phyloP scores from a whole-genome alignment of 2,888 invertebrate genomes.

The Neoaliturus tenellus region DNA sequence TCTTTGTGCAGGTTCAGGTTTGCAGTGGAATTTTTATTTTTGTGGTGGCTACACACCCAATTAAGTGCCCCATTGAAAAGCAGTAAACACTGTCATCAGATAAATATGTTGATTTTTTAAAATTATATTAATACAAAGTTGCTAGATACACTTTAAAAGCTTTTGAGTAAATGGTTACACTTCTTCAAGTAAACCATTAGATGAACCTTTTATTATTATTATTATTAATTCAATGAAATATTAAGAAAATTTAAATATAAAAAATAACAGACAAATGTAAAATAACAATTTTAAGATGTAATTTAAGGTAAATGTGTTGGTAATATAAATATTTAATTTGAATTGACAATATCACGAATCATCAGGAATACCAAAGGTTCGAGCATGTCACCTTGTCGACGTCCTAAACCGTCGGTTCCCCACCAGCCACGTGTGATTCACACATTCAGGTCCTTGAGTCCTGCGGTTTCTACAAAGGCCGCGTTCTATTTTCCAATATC shows the following conservation, averaged over 20 bases:
- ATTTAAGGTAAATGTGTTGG: too few relatives aligned
- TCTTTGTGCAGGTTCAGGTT: conserved; percentile 4
- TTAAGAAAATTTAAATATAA: too few relatives aligned
- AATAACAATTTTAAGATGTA: too few relatives aligned
- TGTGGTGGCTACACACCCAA: not conserved
- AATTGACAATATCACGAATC: not conserved
- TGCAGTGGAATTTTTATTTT: not conserved
- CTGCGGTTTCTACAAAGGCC: not conserved
- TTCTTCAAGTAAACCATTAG: too few relatives aligned
- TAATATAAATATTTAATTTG: too few relatives aligned
- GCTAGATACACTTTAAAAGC: too few relatives aligned
- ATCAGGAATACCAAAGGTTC: not conserved
- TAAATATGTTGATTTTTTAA: too few relatives aligned
- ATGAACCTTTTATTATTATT: too few relatives aligned
- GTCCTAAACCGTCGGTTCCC: not conserved
- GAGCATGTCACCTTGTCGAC: not conserved
- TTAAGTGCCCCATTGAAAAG: not conserved
- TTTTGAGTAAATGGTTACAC: too few relatives aligned
- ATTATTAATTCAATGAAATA: too few relatives aligned
- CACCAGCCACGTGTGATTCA: not conserved
- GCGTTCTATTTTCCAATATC: conserved; percentile 2
- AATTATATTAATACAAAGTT: too few relatives aligned
- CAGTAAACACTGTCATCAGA: not conserved
- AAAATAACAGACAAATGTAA: too few relatives aligned
- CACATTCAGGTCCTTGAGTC: not conserved